Evolutionary conservation across 1,140 invertebrate genomes (phyloP), one percentile per base, ranked within the genome.

Genomic region (Metopolophium dirhodum): DNA sequence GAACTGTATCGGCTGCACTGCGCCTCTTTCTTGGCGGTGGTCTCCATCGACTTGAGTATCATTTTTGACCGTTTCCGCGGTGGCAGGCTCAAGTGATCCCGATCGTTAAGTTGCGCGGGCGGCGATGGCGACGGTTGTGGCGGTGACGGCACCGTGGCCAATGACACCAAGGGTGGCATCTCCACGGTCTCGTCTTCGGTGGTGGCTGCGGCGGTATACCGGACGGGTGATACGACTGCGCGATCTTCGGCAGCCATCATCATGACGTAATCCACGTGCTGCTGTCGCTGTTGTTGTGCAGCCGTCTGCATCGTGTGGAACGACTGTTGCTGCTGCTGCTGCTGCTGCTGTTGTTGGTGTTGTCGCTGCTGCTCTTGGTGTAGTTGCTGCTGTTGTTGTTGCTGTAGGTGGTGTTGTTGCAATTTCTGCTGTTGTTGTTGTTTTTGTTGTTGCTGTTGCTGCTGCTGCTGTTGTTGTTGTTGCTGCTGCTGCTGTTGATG

Each of bases 31-130:
- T 95, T 95, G 94, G 94, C 95, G 51, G 95, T 95, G 51, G 95
- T 94, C 94, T 97, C 96, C 96, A 97, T 96, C 1, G 96, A 97
- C 93, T 97, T 96, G 90, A 97, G 96, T 94, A 98, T 98, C 95
- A 97, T 96, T 95, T 97, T 98, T 88, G 96, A 96, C 9, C 97
- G 96, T 95, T 98, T 98, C 83, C 97, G 95, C 8, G 97, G 96
- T 22, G 97, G 97, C 86, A 98, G 95, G 68, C 96, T 97, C 41
- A 97, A 96, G 90, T 96, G 96, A 94, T 97, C 97, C 82, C 96
- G 96, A 90, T 96, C 95, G 6, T 96, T 95, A 3, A 95, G 97
- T 6, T 95, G 97, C 90, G 96, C 96, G 7, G 96, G 95, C 96
- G 91, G 93, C 93, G 11, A 95, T 47, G 51, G 94, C 22, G 95